Percentiles rank a stretch among this genome's conserved stretches.
Evolutionary conservation across 1,140 invertebrate species (phyloP).

Genomic region (Listronotus oregonensis): DNA sequence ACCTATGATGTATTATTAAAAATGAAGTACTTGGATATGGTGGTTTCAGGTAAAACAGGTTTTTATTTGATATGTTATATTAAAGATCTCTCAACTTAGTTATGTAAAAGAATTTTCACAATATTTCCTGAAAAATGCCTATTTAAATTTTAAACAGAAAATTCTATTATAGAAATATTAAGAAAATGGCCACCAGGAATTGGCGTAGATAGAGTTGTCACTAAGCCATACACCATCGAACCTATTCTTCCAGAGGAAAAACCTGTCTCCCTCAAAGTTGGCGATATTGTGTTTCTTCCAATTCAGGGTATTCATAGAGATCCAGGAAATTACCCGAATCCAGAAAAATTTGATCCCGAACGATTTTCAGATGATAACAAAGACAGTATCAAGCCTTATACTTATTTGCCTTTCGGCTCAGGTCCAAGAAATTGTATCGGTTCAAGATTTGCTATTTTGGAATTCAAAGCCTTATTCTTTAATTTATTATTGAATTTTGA

Average conservation of each 20-base stretch:
- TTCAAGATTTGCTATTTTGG: too few relatives aligned
- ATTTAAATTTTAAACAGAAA: too few relatives aligned
- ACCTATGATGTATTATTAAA: slow-evolving; percentile 43
- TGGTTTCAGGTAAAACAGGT: slow-evolving; percentile 46
- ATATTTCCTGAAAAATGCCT: too few relatives aligned
- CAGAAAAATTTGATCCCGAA: slow-evolving; percentile 59
- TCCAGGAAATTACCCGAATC: slow-evolving; percentile 56
- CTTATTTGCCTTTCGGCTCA: slow-evolving; percentile 2
- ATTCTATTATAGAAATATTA: too few relatives aligned
- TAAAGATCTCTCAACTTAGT: too few relatives aligned
- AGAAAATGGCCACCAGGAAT: too few relatives aligned
- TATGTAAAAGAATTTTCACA: too few relatives aligned
- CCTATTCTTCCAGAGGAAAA: slow-evolving; percentile 18
- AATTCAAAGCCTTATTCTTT: too few relatives aligned
- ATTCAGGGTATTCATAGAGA: slow-evolving; percentile 62
- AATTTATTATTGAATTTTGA: too few relatives aligned
- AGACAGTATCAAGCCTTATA: slow-evolving; percentile 49
- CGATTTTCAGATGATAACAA: slow-evolving; percentile 55
- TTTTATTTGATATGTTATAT: too few relatives aligned
- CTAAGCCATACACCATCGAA: slow-evolving; percentile 53
- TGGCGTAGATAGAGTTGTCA: too few relatives aligned
- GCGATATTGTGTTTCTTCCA: slow-evolving; percentile 54
- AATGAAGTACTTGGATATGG: slow-evolving; percentile 49
- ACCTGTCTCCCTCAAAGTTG: slow-evolving; percentile 17
- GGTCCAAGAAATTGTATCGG: too few relatives aligned